These are phyloP conservation scores for Helleia helle DNA, from an alignment of 2,888 invertebrate species.

Conservation along the genomic window DNA sequence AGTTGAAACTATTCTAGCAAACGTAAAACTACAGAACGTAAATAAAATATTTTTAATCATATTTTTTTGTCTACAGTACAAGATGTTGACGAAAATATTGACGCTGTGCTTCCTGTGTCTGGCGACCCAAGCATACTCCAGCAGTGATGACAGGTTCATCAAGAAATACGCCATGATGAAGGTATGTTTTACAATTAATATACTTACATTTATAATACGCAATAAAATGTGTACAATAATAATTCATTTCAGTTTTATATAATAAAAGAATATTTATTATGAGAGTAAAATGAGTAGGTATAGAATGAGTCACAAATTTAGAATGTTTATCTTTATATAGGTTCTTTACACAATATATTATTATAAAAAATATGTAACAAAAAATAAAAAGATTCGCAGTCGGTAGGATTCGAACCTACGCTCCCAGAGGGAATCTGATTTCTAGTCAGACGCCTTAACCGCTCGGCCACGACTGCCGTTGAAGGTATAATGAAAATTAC, in stretches of 20 bases:
- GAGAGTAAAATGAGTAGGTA: too few relatives aligned
- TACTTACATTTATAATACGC: too few relatives aligned
- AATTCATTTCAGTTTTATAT: too few relatives aligned
- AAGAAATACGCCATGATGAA: constrained; percentile 84
- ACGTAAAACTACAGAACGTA: too few relatives aligned
- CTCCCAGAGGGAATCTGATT: constrained; percentile 93
- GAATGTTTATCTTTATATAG: too few relatives aligned
- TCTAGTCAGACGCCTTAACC: constrained; percentile 93
- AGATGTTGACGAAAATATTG: constrained; percentile 23
- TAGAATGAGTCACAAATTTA: too few relatives aligned
- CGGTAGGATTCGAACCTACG: constrained; percentile 93
- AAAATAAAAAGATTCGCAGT: constrained; percentile 73
- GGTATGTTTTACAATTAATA: too few relatives aligned
- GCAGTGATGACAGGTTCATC: constrained; percentile 78
- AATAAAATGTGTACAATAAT: too few relatives aligned
- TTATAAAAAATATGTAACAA: constrained; percentile 7
- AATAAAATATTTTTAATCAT: neutral
- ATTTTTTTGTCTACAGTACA: constrained; percentile 2
- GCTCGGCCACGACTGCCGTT: constrained; percentile 86
- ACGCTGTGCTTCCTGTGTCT: constrained; percentile 33
- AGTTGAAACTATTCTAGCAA: too few relatives aligned
- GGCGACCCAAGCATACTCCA: constrained; percentile 54
- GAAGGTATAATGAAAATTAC: constrained; percentile 9
- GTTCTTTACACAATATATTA: neutral
- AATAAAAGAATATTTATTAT: too few relatives aligned